phyloP scores from a whole-genome alignment of 2,888 invertebrate species.

The Allolobophora icterica region DNA sequence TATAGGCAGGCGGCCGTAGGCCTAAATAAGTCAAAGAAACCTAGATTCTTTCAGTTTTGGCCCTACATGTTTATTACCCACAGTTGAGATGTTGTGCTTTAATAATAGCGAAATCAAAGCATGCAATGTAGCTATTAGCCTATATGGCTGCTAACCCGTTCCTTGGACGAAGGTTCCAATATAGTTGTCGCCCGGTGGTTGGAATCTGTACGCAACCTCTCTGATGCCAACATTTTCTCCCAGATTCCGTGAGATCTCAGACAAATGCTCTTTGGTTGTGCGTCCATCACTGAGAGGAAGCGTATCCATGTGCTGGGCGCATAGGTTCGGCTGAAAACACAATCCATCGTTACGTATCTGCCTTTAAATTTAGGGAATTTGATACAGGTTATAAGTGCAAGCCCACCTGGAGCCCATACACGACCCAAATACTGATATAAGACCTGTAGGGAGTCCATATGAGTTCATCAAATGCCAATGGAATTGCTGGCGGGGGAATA shows the following conservation, averaged over 20 bases:
- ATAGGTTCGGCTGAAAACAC: constrained; percentile 35
- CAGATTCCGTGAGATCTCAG: constrained; percentile 27
- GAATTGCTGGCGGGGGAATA: no score
- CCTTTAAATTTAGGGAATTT: background rate
- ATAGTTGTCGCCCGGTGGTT: constrained; percentile 36
- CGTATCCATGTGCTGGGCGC: constrained; percentile 40
- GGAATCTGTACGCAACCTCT: constrained; percentile 42
- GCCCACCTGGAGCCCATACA: no score
- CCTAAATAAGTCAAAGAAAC: no score
- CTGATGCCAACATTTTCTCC: constrained; percentile 35
- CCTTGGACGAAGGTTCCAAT: constrained; percentile 41
- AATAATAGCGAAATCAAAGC: no score
- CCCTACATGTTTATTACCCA: no score
- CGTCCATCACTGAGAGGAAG: constrained; percentile 39
- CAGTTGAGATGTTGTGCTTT: background rate
- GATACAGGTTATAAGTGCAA: background rate
- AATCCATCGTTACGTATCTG: background rate
- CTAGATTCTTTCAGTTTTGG: no score
- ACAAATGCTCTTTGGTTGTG: constrained; percentile 35
- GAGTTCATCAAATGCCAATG: no score
- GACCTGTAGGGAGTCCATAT: no score
- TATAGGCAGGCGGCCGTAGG: no score
- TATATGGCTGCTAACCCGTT: constrained; percentile 25
- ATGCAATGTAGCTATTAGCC: background rate
- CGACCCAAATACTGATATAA: no score